These are phyloP conservation scores for Eutolmus rufibarbis DNA, from an alignment of 2,888 invertebrate genomes.

Conservation along the genomic window DNA sequence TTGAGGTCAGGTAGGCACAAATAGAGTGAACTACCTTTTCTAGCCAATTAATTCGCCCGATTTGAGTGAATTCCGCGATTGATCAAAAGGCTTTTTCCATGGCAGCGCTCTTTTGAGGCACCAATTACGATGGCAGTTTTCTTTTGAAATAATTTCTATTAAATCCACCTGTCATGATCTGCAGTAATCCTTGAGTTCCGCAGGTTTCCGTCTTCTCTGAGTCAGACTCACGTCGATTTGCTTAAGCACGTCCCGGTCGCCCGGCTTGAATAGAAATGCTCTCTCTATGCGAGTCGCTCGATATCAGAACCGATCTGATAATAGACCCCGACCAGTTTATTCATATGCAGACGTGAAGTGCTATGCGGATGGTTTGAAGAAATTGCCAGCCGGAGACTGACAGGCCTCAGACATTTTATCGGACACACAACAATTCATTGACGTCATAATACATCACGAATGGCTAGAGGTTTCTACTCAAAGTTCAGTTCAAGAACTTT, in stretches of 20 bases:
- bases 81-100: background rate
- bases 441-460: background rate
- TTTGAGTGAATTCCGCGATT: background rate
- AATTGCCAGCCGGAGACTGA: slow-evolving; percentile 1
- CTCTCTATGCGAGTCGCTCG: background rate
- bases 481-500: background rate
- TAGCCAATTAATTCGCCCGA: background rate
- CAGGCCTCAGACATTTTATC: background rate
- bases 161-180: slow-evolving; percentile 35
- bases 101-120: background rate
- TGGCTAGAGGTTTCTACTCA: background rate
- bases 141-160: slow-evolving; percentile 5
- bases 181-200: background rate
- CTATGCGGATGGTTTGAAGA: background rate
- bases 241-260: background rate
- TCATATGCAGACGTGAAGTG: slow-evolving; percentile 22
- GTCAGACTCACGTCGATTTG: background rate
- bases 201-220: background rate
- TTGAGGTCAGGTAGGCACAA: background rate
- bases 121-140: background rate
- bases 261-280: slow-evolving; percentile 20
- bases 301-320: background rate
- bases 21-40: background rate
- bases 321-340: background rate
- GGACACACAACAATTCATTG: background rate